Evolutionary conservation across 2,888 invertebrate species (phyloP), one percentile per base, ranked within the genome.

Genomic region (Idaea dimidiata): DNA sequence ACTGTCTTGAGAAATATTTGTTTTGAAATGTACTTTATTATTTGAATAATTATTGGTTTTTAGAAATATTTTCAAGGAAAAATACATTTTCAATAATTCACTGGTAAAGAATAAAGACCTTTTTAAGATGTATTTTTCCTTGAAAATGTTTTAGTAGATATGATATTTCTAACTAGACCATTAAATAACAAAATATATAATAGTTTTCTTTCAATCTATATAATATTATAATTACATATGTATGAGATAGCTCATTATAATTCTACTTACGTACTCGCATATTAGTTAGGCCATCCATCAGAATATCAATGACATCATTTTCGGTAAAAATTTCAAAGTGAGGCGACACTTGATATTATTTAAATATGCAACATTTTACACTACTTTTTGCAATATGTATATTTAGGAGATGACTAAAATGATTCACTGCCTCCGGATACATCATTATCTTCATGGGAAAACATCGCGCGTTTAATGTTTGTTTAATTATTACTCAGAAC

Each of bases 381-480:
- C 43, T 43, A 43, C 8, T 5, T 10, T 43, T 43, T 10, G 8
- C 43, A 43, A 43, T 43, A 14, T 43, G 43, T 43, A 43, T 43
- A 59, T 60, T 54, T 31, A 17, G 57, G 60, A 62, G 59, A 62
- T 70, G 63, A 65, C 65, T 33, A 58, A 57, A 60, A 66, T 71
- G 66, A 68, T 60, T 71, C 66, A 69, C 58, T 58, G 43, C 60
- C 57, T 62, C 64, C 69, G 71, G 71, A 68, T 69, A 64, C 60
- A 61, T 59, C 63, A 62, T 71, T 43, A 71, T 65, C 59, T 58
- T 61, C 54, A 66, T 70, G 68, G 66, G 67, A 71, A 67, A 56
- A 56, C 18, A 43, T 43, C 7, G 43, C 43, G 10, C 43, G 43
- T 10, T 43, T 43, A 43, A 43, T 43, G 43, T 43, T 8, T 43